Percentiles rank a stretch among this genome's conserved stretches.
Conservation (phyloP, 1,140 invertebrate genomes). For the Drosophila miranda region DNA sequence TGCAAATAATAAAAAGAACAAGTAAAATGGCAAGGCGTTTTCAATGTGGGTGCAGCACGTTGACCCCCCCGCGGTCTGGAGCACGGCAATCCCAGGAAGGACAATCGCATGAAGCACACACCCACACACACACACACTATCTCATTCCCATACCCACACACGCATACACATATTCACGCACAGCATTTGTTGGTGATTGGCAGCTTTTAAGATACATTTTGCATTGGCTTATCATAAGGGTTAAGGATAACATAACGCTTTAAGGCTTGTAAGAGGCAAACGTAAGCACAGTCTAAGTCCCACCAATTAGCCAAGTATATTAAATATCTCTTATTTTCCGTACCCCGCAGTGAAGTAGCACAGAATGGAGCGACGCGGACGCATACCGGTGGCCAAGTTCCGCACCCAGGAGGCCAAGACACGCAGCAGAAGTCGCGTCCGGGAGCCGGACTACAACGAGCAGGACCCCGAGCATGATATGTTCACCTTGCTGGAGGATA, state of each 20-base stretch:
- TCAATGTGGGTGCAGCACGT: constrained; percentile 49
- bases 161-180: constrained; percentile 16
- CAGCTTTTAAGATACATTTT: constrained; percentile 43
- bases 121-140: constrained; percentile 1
- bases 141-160: constrained; percentile 19
- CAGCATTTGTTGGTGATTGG: constrained; percentile 61
- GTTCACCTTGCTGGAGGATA: constrained; percentile 79
- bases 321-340: background rate
- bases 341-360: constrained; percentile 6
- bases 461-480: constrained; percentile 80
- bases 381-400: constrained; percentile 78
- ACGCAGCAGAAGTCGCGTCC: constrained; percentile 74
- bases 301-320: background rate
- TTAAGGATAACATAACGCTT: constrained; percentile 46
- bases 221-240: constrained; percentile 62
- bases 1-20: constrained; percentile 64
- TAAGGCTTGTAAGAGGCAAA: constrained; percentile 49
- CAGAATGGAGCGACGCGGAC: constrained; percentile 69
- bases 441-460: constrained; percentile 77
- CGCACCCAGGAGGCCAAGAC: constrained; percentile 78
- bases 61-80: background rate
- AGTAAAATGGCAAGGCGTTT: constrained; percentile 62
- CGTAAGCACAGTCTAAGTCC: constrained; percentile 43
- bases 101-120: constrained; percentile 19
- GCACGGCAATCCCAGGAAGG: constrained; percentile 9